Base-by-base conservation (phyloP, 2,797 vertebrate species). In the Zonotrichia albicollis region DNA sequence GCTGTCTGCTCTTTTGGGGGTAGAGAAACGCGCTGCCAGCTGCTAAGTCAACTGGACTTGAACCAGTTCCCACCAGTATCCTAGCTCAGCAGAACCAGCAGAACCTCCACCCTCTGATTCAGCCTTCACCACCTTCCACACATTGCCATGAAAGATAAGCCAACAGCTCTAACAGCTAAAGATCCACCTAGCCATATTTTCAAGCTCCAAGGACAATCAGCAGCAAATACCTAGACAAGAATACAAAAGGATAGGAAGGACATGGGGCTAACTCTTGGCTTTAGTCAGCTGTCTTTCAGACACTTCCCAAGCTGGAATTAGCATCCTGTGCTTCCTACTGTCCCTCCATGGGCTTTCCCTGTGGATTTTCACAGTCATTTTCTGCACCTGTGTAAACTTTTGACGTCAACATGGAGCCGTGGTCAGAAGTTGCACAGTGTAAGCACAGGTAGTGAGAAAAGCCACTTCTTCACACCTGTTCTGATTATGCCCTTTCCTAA, bases 331-430 rank as follows among this genome's bases (percentile, higher is more conserved):
- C 17, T 58, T 54, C 82, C 32, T 21, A 23, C 6, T 16, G 26
- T 7, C 16, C 17, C 62, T 54, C 67, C 19, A 18, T 1, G 27
- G 25, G 14, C 16, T 73, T 75, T 65, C 42, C 50, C 46, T 0
- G 0, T 50, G 19, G 19, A 66, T 70, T 66, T 70, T 6, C 48
- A n/a, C 0, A 1, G 50, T 57, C 14, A 8, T 72, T 46, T 75
- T 65, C 55, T 76, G 50, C 50, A 54, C 12, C 43, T 32, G 3
- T 50, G 27, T 60, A 53, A 81, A 74, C 17, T 43, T 78, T 46
- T 68, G 67, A 58, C 11, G 16, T 29, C 46, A 46, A 13, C 1
- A 3, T 3, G 19, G 21, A 78, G 20, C 25, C 0, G 0, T 3
- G 26, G 38, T 4, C 5, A 68, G 46, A 75, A 50, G 45, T 81